Evolutionary conservation across 2,888 invertebrate species (phyloP).

Genomic region (Norana najaformis): DNA sequence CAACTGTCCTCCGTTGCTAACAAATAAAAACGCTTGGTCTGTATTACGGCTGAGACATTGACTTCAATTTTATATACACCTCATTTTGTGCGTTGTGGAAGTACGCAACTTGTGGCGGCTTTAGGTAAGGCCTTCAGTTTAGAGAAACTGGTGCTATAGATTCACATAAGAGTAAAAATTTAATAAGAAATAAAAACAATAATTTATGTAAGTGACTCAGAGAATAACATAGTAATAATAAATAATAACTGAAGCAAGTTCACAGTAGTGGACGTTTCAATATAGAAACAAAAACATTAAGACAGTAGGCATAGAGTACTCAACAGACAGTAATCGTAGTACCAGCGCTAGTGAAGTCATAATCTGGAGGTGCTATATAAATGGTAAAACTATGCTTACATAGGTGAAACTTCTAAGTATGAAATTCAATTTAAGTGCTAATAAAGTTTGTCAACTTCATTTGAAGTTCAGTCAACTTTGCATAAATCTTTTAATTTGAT

Average conservation of each 20-base stretch:
- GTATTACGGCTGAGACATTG: neutral
- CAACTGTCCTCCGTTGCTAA: slow-evolving; percentile 59
- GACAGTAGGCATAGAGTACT: neutral
- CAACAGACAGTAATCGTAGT: neutral
- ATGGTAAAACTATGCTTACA: neutral
- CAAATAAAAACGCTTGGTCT: neutral
- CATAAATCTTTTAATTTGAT: neutral
- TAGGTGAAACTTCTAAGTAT: no score
- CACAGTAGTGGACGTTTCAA: neutral
- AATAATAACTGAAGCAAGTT: neutral
- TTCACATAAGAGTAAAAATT: neutral
- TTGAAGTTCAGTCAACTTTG: neutral
- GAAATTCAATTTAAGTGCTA: no score
- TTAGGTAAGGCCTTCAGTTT: neutral
- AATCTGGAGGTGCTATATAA: neutral
- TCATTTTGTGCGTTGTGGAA: no score
- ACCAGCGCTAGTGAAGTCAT: neutral
- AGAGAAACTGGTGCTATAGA: neutral
- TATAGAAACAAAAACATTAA: neutral
- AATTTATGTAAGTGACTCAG: no score
- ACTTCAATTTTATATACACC: no score
- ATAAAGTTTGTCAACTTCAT: neutral
- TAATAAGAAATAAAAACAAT: no score
- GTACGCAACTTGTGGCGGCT: neutral
- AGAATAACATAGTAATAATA: slow-evolving; percentile 6